Percentiles rank a stretch among this genome's conserved stretches.
Conservation (phyloP, 2,113 vertebrate species). For the Microcebus griseorufus region DNA sequence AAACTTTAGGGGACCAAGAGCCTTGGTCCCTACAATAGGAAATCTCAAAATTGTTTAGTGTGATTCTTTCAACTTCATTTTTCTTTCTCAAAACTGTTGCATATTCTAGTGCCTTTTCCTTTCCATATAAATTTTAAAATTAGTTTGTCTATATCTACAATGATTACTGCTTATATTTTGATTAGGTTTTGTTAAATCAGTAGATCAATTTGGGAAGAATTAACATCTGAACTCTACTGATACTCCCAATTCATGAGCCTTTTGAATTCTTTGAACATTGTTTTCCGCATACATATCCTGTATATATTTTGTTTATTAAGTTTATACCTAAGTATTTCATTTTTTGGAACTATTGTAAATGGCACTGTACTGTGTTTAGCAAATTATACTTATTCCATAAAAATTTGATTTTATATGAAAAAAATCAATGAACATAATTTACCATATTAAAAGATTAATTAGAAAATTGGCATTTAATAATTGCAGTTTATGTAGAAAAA, state of each 20-base stretch:
- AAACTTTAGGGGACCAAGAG: too few relatives aligned
- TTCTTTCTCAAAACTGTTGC: neutral
- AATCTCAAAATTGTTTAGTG: neutral
- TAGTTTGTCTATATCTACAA: neutral
- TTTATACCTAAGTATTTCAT: neutral
- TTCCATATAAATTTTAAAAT: neutral
- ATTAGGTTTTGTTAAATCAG: neutral
- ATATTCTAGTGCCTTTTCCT: neutral
- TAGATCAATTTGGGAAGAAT: neutral
- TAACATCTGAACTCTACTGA: neutral
- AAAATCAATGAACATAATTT: neutral
- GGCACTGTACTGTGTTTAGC: neutral
- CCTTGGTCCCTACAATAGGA: neutral
- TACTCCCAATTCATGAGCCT: neutral
- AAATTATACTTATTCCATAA: neutral
- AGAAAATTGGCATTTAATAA: neutral
- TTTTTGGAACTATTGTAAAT: neutral
- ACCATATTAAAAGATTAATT: neutral
- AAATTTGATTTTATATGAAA: neutral
- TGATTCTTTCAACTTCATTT: neutral
- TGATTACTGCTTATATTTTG: neutral
- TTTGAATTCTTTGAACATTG: neutral
- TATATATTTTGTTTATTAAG: neutral
- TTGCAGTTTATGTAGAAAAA: neutral
- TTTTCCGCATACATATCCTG: neutral